A percentile compares a stretch with the other conserved stretches of the same genome.
Evolutionary conservation across 2,113 vertebrate genomes (phyloP).

Genomic region (Rhinogobius similis): DNA sequence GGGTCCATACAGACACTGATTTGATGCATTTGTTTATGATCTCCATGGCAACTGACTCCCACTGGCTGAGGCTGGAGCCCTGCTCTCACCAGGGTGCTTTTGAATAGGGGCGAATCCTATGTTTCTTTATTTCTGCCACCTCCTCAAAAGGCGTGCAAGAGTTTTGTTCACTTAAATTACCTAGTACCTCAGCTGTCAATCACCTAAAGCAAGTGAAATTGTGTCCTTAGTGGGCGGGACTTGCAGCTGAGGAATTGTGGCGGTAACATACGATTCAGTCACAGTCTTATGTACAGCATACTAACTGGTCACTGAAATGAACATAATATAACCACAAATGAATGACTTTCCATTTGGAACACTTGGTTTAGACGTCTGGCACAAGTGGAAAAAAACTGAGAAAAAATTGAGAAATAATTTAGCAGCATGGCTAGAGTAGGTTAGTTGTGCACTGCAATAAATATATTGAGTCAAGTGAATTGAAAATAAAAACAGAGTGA

Average conservation of each 20-base stretch:
- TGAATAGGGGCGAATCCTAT: not conserved
- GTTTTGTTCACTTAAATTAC: not conserved
- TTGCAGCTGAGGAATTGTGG: not conserved
- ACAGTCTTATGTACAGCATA: constrained; percentile 33
- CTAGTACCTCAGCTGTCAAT: not conserved
- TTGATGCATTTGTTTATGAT: not conserved
- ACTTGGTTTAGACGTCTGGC: too few relatives aligned
- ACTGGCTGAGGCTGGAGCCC: constrained; percentile 28
- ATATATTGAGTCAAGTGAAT: too few relatives aligned
- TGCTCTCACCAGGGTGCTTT: constrained; percentile 9
- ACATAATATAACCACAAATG: too few relatives aligned
- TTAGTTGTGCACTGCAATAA: too few relatives aligned
- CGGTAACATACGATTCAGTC: too few relatives aligned
- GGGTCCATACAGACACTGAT: constrained; percentile 71
- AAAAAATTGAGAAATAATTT: too few relatives aligned
- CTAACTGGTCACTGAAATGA: not conserved
- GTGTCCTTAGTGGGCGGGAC: not conserved
- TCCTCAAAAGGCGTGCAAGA: too few relatives aligned
- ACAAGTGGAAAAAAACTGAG: not conserved
- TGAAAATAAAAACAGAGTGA: too few relatives aligned
- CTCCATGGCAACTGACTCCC: constrained; percentile 41
- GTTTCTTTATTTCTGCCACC: not conserved
- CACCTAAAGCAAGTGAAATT: not conserved
- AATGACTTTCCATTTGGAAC: too few relatives aligned
- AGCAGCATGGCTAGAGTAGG: too few relatives aligned